Base-by-base conservation (phyloP, 2,113 vertebrate species). In the Psammodynastes pulverulentus region DNA sequence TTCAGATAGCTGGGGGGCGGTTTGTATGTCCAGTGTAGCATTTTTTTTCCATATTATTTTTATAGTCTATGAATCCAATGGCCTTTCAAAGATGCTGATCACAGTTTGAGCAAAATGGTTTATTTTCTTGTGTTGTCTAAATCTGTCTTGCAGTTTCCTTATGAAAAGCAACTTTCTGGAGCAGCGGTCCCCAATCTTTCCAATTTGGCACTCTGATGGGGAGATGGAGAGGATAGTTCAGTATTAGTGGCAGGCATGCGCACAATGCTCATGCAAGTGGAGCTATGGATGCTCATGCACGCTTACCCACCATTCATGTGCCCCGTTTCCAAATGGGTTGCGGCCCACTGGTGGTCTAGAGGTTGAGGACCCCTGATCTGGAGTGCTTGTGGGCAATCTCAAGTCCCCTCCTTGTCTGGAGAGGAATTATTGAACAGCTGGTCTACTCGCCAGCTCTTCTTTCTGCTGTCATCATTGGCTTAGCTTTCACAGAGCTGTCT, bases 141-240 rank as follows among this genome's bases (percentile, higher is more conserved):
- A 67, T 67, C n/a, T 39, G 34, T 39, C n/a, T 72, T 72, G 62
- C 13, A 72, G 13, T 34, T 34, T 79, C 34, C 72, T 79, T 17
- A 21, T 39, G 17, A 79, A 34, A 39, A 19, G 17, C 34, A 79
- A 9, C 67, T 43, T 3, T 79, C 34, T 43, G 2, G 34, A 79
- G 17, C 1, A 79, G 1, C 2, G 4, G 9, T 15, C 62, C 62
- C 62, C 62, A 34, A 34, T 2, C n/a, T 67, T 67, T 67, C 29
- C 13, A n/a, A 5, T 29, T n/a, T 67, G 0, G 29, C 4, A n/a
- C 12, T 5, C 13, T 12, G 1, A 12, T 51, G 1, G 1, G 13
- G 5, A 13, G 2, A 34, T n/a, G n/a, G 58, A 34, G 29, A 26
- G 9, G 29, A 34, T 67, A 29, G 58, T 29, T 29, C 26, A 10